Evolutionary conservation across 2,113 vertebrate species (phyloP).

Genomic region (Pimephales promelas): DNA sequence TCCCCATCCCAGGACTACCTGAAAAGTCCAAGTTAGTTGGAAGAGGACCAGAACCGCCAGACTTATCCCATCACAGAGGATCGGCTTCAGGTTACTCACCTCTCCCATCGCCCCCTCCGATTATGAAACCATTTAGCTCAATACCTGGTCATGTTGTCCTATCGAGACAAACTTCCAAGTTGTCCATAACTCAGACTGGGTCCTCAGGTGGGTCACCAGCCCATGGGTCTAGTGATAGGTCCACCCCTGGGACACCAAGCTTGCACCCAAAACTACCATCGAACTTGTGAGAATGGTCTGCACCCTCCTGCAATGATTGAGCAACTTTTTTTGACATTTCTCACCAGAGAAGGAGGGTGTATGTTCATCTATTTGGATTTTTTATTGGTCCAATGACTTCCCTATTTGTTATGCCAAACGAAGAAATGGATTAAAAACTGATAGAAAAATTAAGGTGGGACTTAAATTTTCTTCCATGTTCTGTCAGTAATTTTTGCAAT

Average conservation of each 20-base stretch:
- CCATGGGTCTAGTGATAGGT: constrained; percentile 58
- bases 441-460: constrained; percentile 38
- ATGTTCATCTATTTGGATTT: constrained; percentile 55
- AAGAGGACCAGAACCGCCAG: constrained; percentile 72
- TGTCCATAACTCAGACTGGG: constrained; percentile 77
- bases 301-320: constrained; percentile 66
- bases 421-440: constrained; percentile 38
- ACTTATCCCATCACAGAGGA: constrained; percentile 66
- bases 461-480: constrained; percentile 60
- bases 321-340: constrained; percentile 53
- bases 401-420: constrained; percentile 58
- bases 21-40: constrained; percentile 79
- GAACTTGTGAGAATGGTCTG: constrained; percentile 85
- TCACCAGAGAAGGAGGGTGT: constrained; percentile 68
- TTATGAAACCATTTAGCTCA: constrained; percentile 80
- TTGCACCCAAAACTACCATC: constrained; percentile 89
- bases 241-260: constrained; percentile 71
- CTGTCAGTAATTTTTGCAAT: constrained; percentile 53
- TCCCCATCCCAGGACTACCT: constrained; percentile 81
- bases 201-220: constrained; percentile 66
- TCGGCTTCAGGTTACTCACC: constrained; percentile 73
- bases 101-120: constrained; percentile 72
- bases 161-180: constrained; percentile 84
- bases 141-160: constrained; percentile 79
- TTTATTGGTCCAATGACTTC: constrained; percentile 49